These are phyloP conservation scores for Spinus pinus DNA, from an alignment of 2,797 vertebrate genomes.

Conservation along the genomic window DNA sequence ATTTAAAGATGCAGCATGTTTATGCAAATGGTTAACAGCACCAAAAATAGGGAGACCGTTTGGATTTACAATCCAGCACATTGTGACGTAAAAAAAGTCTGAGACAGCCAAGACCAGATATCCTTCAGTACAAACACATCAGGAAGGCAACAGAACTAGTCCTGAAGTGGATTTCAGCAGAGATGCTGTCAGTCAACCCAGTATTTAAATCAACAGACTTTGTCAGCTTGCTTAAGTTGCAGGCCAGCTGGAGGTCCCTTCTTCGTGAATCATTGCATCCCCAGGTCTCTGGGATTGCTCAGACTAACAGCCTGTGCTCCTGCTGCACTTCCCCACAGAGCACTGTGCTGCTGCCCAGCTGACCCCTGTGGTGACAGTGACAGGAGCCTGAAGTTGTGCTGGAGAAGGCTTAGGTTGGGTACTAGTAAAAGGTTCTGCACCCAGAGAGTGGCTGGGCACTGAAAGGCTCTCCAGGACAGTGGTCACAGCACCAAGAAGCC, in stretches of 20 bases:
- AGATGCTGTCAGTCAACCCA: neutral
- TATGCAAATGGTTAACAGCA: neutral
- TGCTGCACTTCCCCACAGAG: neutral
- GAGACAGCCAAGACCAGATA: neutral
- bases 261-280: neutral
- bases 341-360: neutral
- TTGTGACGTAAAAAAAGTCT: neutral
- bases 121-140: neutral
- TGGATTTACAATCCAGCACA: neutral
- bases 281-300: neutral
- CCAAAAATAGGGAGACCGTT: neutral
- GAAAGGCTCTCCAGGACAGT: neutral
- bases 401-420: neutral
- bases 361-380: neutral
- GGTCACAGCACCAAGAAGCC: neutral
- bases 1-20: neutral
- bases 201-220: slow-evolving; percentile 15
- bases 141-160: neutral
- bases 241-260: neutral
- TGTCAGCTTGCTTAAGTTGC: neutral
- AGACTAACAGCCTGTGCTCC: neutral
- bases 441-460: neutral
- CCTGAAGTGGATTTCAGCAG: neutral
- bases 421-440: neutral
- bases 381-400: neutral